Evolutionary conservation across 1,140 invertebrate species (phyloP).

Genomic region (Leptopilina boulardi): DNA sequence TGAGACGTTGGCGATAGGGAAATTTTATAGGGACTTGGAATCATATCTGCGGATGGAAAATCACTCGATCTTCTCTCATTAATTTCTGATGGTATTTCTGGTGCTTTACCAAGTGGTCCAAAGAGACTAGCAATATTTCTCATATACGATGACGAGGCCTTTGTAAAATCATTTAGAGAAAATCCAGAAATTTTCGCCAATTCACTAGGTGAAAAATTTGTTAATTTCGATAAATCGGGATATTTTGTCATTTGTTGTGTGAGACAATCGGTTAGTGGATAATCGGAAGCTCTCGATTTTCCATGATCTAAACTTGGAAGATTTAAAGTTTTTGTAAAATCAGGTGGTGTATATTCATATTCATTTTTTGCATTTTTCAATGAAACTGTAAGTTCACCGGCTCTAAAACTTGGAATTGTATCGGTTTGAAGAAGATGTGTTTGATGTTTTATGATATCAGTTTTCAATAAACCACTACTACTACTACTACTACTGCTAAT

Average conservation of each 20-base stretch:
- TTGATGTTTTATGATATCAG: constrained; percentile 57
- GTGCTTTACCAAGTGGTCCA: constrained; percentile 65
- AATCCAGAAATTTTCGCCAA: constrained; percentile 71
- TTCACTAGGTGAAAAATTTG: constrained; percentile 68
- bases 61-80: constrained; percentile 63
- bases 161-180: constrained; percentile 70
- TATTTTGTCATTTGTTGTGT: constrained; percentile 66
- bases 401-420: constrained; percentile 68
- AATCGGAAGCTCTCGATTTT: constrained; percentile 61
- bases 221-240: constrained; percentile 62
- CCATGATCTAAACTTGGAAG: constrained; percentile 56
- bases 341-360: constrained; percentile 66
- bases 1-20: constrained; percentile 51
- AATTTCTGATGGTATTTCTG: constrained; percentile 54
- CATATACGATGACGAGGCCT: constrained; percentile 69
- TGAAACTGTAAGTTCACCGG: constrained; percentile 72
- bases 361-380: constrained; percentile 70
- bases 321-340: constrained; percentile 63
- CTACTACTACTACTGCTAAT: no score
- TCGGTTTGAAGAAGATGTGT: constrained; percentile 64
- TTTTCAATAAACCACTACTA: constrained; percentile 59
- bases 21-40: constrained; percentile 60
- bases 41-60: constrained; percentile 58
- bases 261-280: constrained; percentile 65
- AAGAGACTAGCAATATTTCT: constrained; percentile 73